A percentile compares a stretch with the other conserved stretches of the same genome.
Evolutionary conservation across 30 jellyfish, hydroid and myxozoan species (phyloP).

Genomic region (Cassiopea xamachana): DNA sequence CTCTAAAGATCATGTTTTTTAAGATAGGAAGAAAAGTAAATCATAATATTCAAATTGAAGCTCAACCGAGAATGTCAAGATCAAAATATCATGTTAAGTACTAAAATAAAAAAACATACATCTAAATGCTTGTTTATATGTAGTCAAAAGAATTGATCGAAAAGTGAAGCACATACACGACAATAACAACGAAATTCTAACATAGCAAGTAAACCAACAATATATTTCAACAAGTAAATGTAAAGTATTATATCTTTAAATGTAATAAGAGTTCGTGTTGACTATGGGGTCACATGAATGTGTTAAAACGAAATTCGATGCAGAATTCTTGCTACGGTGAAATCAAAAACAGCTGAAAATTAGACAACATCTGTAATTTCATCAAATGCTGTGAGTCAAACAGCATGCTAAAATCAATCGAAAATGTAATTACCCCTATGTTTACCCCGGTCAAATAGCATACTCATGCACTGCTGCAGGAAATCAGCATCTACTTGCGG

Average conservation of each 20-base stretch:
- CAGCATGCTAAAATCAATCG: neutral
- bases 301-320: neutral
- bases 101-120: too few relatives aligned
- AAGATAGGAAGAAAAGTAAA: too few relatives aligned
- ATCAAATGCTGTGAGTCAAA: neutral
- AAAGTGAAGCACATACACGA: too few relatives aligned
- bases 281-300: neutral
- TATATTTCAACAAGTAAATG: too few relatives aligned
- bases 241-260: neutral
- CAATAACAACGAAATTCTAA: too few relatives aligned
- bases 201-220: too few relatives aligned
- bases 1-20: neutral
- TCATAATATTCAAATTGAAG: too few relatives aligned
- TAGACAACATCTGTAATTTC: neutral
- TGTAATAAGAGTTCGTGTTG: neutral
- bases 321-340: conserved; percentile 11
- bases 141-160: too few relatives aligned
- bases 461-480: conserved; percentile 22
- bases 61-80: too few relatives aligned
- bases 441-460: conserved; percentile 30
- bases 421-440: conserved; percentile 13
- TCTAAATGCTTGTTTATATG: too few relatives aligned
- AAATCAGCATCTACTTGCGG: conserved; percentile 37
- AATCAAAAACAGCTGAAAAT: conserved; percentile 3
- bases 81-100: too few relatives aligned